These are phyloP conservation scores for Hoplias malabaricus DNA, from an alignment of 2,113 vertebrate species.

Conservation along the genomic window DNA sequence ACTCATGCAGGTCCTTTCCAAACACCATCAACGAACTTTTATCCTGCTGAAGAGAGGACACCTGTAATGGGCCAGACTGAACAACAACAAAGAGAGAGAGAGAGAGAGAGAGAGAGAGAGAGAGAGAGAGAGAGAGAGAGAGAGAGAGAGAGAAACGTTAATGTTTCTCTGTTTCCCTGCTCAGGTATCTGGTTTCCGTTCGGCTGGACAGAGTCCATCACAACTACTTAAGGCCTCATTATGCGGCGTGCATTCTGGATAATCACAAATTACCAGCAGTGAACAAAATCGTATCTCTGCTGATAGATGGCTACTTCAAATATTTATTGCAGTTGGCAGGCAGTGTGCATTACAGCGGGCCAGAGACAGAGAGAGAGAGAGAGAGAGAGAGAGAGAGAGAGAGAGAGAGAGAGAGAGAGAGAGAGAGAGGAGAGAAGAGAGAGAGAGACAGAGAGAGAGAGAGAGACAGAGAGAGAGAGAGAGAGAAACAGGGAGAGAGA, in stretches of 20 bases:
- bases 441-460: no score
- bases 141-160: neutral
- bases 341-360: constrained; percentile 6
- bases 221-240: constrained; percentile 21
- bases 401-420: no score
- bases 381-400: no score
- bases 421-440: no score
- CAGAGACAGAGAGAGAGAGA: neutral
- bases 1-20: neutral
- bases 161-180: neutral
- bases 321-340: constrained; percentile 17
- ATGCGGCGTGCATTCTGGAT: constrained; percentile 15
- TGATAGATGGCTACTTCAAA: constrained; percentile 15
- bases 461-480: no score
- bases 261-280: constrained; percentile 12
- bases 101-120: neutral
- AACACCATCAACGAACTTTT: neutral
- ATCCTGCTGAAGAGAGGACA: neutral
- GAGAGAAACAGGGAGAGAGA: no score
- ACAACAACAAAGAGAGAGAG: neutral
- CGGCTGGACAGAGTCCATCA: neutral
- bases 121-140: neutral
- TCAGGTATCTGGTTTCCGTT: constrained; percentile 7
- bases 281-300: constrained; percentile 6
- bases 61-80: neutral